These are phyloP conservation scores for Piprites chloris DNA, from an alignment of 2,113 vertebrate species.

Conservation along the genomic window DNA sequence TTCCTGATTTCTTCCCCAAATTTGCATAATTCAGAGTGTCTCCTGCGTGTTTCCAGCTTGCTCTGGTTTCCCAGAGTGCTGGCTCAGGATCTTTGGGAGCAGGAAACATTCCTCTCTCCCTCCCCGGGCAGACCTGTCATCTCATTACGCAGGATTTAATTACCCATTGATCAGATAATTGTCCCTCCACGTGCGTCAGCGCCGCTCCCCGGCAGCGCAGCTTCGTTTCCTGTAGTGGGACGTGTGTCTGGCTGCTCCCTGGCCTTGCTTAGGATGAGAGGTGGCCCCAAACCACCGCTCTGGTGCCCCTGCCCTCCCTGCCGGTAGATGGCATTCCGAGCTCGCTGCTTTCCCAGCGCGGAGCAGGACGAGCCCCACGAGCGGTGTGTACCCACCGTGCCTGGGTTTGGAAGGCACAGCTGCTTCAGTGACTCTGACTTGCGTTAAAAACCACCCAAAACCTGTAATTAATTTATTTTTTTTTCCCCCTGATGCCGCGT, in stretches of 20 bases:
- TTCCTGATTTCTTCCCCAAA: neutral
- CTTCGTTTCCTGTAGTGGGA: rapidly evolving
- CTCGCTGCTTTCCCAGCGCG: rapidly evolving
- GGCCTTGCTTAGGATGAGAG: neutral
- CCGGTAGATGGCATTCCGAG: neutral
- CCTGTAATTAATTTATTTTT: neutral
- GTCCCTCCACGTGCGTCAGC: neutral
- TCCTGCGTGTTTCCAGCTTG: rapidly evolving
- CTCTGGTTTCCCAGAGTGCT: neutral
- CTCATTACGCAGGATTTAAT: rapidly evolving
- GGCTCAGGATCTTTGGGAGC: rapidly evolving
- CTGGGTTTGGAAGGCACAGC: neutral
- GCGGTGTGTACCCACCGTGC: rapidly evolving
- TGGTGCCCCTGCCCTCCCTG: rapidly evolving
- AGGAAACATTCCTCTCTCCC: neutral
- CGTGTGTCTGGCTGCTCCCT: rapidly evolving
- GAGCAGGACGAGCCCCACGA: rapidly evolving
- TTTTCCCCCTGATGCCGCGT: rapidly evolving
- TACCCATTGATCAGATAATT: neutral
- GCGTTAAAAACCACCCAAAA: neutral
- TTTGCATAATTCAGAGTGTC: neutral
- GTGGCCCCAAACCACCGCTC: rapidly evolving
- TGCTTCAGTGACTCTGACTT: neutral
- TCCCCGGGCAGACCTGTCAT: neutral
- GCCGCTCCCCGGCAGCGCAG: rapidly evolving